phyloP scores from a whole-genome alignment of 1,140 invertebrate genomes.

The Polyergus mexicanus region DNA sequence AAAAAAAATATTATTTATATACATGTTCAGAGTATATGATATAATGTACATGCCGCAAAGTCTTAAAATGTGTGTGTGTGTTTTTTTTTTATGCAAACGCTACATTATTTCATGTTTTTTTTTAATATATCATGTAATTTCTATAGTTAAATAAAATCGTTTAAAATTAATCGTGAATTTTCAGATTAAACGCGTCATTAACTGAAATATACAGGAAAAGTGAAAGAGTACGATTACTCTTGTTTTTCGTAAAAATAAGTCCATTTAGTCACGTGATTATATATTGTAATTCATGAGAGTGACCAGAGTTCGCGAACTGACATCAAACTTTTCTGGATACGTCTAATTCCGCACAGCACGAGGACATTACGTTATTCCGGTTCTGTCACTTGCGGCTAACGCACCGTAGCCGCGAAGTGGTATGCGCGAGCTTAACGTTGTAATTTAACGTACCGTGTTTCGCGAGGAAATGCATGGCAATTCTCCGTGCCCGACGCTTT shows the following conservation, averaged over 20 bases:
- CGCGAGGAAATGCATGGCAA: slow-evolving; percentile 27
- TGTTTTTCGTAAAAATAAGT: slow-evolving; percentile 22
- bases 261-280: slow-evolving; percentile 5
- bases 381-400: slow-evolving; percentile 35
- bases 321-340: slow-evolving; percentile 53
- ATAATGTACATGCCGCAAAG: neutral
- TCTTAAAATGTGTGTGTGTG: neutral
- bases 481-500: slow-evolving; percentile 29
- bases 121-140: neutral
- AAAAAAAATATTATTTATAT: slow-evolving; percentile 12
- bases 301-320: slow-evolving; percentile 40
- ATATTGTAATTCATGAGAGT: slow-evolving; percentile 57
- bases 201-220: neutral
- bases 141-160: neutral
- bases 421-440: slow-evolving; percentile 43
- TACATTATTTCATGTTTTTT: neutral
- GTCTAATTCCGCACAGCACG: slow-evolving; percentile 31
- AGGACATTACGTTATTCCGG: slow-evolving; percentile 38
- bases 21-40: neutral
- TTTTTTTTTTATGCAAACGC: neutral
- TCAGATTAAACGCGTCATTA: neutral
- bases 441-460: slow-evolving; percentile 44
- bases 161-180: neutral
- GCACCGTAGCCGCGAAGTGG: slow-evolving; percentile 42
- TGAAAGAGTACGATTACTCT: neutral